These are phyloP conservation scores for Luffia ferchaultella DNA, from an alignment of 2,888 invertebrate species.

Conservation along the genomic window DNA sequence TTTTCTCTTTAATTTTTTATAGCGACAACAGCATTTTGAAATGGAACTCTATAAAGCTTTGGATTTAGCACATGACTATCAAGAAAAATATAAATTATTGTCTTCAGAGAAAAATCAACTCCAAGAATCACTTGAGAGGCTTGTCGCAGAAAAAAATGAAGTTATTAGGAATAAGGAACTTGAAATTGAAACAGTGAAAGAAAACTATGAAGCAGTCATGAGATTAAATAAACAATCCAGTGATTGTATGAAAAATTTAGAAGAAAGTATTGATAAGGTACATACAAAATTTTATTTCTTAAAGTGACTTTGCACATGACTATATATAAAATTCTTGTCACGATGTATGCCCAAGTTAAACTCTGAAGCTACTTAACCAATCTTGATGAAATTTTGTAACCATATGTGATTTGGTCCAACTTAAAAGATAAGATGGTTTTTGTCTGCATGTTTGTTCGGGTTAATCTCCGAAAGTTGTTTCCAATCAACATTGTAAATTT, in stretches of 20 bases:
- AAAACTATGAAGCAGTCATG: constrained; percentile 55
- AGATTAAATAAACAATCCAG: constrained; percentile 63
- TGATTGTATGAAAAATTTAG: constrained; percentile 68
- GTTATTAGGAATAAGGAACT: constrained; percentile 33
- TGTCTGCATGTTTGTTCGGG: too few relatives aligned
- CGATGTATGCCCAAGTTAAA: too few relatives aligned
- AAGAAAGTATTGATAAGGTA: constrained; percentile 64
- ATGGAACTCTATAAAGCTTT: constrained; percentile 76
- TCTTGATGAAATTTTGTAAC: too few relatives aligned
- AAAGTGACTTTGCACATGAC: too few relatives aligned
- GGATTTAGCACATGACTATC: constrained; percentile 72
- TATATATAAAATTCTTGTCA: too few relatives aligned
- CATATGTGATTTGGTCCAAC: too few relatives aligned
- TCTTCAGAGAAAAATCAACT: constrained; percentile 52
- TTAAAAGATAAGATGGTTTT: too few relatives aligned
- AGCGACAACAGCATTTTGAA: constrained; percentile 70
- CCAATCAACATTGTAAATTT: too few relatives aligned
- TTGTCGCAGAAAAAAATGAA: constrained; percentile 26
- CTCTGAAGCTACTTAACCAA: too few relatives aligned
- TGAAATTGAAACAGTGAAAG: constrained; percentile 49
- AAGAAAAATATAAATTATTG: constrained; percentile 69
- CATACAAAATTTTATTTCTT: too few relatives aligned
- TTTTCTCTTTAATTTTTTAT: too few relatives aligned
- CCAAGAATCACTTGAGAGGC: constrained; percentile 41
- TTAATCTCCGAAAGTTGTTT: too few relatives aligned